Percentiles rank a stretch among this genome's conserved stretches.
Conservation (phyloP, 2,797 vertebrate species). For the Mus minutoides region DNA sequence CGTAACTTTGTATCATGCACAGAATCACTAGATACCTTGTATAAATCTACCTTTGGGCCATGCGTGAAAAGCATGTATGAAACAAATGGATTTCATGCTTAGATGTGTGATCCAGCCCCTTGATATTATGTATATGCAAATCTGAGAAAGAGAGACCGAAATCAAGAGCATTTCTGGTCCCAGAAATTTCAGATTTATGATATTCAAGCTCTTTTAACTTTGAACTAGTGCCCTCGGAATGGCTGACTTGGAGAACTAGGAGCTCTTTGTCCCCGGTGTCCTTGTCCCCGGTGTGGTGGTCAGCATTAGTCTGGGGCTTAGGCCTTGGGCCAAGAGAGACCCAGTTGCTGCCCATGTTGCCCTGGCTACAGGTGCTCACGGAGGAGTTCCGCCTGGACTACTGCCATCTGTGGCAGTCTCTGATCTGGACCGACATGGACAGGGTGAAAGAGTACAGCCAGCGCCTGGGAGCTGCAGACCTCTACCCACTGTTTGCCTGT, state of each 20-base stretch:
- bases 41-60: background rate
- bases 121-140: background rate
- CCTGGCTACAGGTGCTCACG: conserved; percentile 89
- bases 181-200: background rate
- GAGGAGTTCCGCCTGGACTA: conserved; percentile 95
- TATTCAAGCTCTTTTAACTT: background rate
- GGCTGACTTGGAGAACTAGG: background rate
- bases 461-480: conserved; percentile 93
- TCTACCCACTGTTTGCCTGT: conserved; percentile 96
- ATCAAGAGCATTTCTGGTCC: background rate
- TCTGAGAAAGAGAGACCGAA: background rate
- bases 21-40: background rate
- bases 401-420: conserved; percentile 95
- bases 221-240: background rate
- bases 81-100: background rate
- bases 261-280: rapidly evolving
- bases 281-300: rapidly evolving
- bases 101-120: background rate
- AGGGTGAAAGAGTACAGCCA: conserved; percentile 92
- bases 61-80: background rate
- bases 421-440: conserved; percentile 93
- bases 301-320: background rate
- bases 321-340: background rate
- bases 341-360: background rate
- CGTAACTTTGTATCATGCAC: background rate